phyloP scores from a whole-genome alignment of 2,888 invertebrate genomes.

The Nasonia oneida region DNA sequence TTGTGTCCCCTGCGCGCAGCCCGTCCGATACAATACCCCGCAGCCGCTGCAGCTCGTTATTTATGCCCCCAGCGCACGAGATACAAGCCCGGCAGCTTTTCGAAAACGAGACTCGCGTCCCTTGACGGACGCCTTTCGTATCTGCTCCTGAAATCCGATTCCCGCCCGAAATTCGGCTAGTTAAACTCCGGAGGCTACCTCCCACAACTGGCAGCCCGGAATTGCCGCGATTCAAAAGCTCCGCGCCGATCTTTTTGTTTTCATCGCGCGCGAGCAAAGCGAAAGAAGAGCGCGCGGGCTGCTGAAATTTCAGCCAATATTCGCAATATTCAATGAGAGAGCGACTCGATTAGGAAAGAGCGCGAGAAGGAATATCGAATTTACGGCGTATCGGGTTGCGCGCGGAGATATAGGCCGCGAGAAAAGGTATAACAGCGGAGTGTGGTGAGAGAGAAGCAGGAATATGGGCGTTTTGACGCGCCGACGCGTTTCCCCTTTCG shows the following conservation, averaged over 20 bases:
- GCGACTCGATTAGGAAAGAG: conserved; percentile 16
- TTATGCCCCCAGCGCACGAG: background rate
- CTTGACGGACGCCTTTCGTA: background rate
- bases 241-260: background rate
- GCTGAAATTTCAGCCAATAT: conserved; percentile 66
- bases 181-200: background rate
- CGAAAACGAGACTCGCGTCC: background rate
- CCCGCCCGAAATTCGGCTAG: background rate
- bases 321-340: conserved; percentile 39
- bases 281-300: conserved; percentile 21
- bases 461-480: conserved; percentile 69
- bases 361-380: conserved; percentile 72
- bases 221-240: background rate
- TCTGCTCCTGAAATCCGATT: conserved; percentile 25
- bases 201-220: background rate
- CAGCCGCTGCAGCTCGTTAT: conserved; percentile 2
- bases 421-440: conserved; percentile 18
- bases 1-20: conserved; percentile 58
- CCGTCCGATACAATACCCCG: no score
- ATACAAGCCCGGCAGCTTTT: conserved; percentile 12
- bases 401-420: background rate
- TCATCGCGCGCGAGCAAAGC: background rate
- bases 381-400: conserved; percentile 76
- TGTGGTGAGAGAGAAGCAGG: background rate
- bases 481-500: conserved; percentile 68